Conservation (phyloP, 2,888 invertebrate genomes). For the Epicampocera succincta region DNA sequence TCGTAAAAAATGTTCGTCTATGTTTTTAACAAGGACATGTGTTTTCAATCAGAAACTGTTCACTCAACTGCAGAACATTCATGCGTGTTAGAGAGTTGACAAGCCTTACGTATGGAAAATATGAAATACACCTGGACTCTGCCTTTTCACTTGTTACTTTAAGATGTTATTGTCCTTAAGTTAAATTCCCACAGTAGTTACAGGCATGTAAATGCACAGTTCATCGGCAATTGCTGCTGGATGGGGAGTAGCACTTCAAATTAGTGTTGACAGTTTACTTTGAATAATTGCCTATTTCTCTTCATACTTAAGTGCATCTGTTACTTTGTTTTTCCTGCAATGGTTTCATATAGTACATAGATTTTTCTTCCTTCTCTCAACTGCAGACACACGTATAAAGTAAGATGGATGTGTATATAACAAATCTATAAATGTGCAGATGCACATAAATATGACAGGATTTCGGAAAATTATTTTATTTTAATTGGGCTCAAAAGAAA, state of each 20-base stretch:
- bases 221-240: conserved; percentile 42
- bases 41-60: conserved; percentile 54
- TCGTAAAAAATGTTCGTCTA: conserved; percentile 13
- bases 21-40: conserved; percentile 62
- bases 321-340: conserved; percentile 35
- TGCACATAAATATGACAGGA: no score
- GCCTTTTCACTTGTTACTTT: conserved; percentile 23
- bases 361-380: no score
- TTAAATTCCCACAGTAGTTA: conserved; percentile 66
- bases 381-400: no score
- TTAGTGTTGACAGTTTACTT: conserved; percentile 79
- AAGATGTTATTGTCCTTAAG: conserved; percentile 32
- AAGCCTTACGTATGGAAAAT: conserved; percentile 40
- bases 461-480: no score
- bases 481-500: no score
- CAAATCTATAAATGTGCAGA: no score
- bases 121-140: conserved; percentile 59
- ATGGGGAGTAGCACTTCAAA: conserved; percentile 75
- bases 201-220: background rate
- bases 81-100: background rate
- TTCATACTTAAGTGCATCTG: conserved; percentile 47
- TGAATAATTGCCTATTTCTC: conserved; percentile 76
- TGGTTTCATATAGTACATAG: conserved; percentile 43
- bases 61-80: conserved; percentile 3
- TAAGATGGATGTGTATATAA: no score